Conservation (phyloP, 1,140 invertebrate genomes). For the Danaus plexippus region DNA sequence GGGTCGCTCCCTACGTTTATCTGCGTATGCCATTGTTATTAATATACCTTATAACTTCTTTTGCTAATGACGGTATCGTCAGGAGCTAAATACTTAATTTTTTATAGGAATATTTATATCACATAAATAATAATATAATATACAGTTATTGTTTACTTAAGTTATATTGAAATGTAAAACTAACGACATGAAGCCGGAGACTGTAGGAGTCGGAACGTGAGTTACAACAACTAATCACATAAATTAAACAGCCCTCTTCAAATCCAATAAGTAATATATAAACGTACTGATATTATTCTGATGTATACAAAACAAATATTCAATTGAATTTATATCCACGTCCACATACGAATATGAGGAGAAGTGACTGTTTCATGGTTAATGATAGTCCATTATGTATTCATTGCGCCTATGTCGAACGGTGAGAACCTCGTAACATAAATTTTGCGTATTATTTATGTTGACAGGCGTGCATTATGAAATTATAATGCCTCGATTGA, state of each 20-base stretch:
- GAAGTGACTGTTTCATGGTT: conserved; percentile 49
- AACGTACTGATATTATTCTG: conserved; percentile 11
- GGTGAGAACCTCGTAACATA: conserved; percentile 70
- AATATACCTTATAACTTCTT: conserved; percentile 9
- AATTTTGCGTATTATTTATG: conserved; percentile 71
- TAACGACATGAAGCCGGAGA: too few species aligned
- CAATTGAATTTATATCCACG: conserved; percentile 69
- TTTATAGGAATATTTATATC: too few species aligned
- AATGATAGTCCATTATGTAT: conserved; percentile 60
- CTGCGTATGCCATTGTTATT: conserved; percentile 15
- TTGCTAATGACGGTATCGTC: too few species aligned
- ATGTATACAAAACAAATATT: conserved; percentile 26
- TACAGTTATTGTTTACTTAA: too few species aligned
- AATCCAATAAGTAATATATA: conserved; percentile 33
- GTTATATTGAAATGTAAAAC: too few species aligned
- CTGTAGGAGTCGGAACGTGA: conserved; percentile 14
- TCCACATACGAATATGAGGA: conserved; percentile 65
- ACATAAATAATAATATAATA: too few species aligned
- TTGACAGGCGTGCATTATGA: conserved; percentile 67
- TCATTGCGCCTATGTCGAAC: conserved; percentile 51
- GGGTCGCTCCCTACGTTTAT: conserved; percentile 18
- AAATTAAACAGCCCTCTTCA: conserved; percentile 24
- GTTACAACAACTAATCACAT: conserved; percentile 29
- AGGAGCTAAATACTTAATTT: too few species aligned
- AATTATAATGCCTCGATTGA: conserved; percentile 65